Conservation (phyloP, 1,140 invertebrate genomes). For the Anastrepha ludens region DNA sequence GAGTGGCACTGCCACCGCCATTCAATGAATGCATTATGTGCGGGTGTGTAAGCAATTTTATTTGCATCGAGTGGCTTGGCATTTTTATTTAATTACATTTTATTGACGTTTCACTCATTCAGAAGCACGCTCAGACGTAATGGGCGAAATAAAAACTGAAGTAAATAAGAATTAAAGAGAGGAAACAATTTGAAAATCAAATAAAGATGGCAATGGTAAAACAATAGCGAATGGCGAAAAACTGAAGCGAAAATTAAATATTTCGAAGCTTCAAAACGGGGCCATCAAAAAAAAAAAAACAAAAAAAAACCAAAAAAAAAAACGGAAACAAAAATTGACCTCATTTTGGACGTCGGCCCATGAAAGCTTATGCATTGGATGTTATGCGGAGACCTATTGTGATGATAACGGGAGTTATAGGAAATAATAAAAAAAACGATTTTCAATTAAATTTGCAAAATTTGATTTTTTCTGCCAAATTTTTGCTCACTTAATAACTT, state of each 20-base stretch:
- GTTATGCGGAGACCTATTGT: too few relatives aligned
- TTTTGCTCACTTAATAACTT: too few relatives aligned
- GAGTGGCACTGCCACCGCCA: neutral
- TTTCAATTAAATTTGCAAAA: too few relatives aligned
- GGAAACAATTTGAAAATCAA: neutral
- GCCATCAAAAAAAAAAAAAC: too few relatives aligned
- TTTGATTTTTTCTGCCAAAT: too few relatives aligned
- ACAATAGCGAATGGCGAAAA: too few relatives aligned
- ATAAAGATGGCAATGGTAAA: neutral
- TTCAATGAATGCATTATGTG: slow-evolving; percentile 14
- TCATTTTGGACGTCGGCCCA: too few relatives aligned
- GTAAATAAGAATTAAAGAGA: neutral
- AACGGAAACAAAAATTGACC: neutral
- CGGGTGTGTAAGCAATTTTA: slow-evolving; percentile 8
- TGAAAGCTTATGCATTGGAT: too few relatives aligned
- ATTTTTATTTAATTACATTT: slow-evolving; percentile 39
- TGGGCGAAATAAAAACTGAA: neutral
- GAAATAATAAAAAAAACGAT: too few relatives aligned
- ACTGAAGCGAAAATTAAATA: neutral
- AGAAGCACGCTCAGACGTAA: neutral
- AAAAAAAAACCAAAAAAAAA: too few relatives aligned
- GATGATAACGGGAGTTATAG: too few relatives aligned
- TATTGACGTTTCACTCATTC: slow-evolving; percentile 8
- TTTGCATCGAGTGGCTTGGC: slow-evolving; percentile 25
- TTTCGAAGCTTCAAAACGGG: too few relatives aligned